phyloP scores from a whole-genome alignment of 2,797 vertebrate species.

The Sebastes variabilis region DNA sequence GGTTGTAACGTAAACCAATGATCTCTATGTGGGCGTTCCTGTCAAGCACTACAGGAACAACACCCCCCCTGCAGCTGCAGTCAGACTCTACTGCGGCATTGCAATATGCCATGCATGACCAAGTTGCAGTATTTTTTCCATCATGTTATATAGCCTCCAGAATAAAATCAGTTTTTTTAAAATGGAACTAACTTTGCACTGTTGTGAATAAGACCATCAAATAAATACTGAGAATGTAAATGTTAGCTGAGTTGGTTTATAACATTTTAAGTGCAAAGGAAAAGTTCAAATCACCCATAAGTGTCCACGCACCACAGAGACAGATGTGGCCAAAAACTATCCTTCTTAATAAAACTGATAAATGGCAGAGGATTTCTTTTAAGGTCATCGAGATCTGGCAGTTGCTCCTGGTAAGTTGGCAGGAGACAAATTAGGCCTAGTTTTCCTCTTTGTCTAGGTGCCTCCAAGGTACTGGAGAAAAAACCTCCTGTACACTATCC shows the following conservation, averaged over 20 bases:
- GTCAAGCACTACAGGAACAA: too few relatives aligned
- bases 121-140: too few relatives aligned
- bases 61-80: too few relatives aligned
- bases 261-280: conserved; percentile 8
- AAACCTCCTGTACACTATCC: conserved; percentile 25
- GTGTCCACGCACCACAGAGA: conserved; percentile 34
- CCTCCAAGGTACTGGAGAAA: conserved; percentile 38
- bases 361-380: conserved; percentile 60
- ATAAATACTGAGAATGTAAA: not conserved
- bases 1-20: too few relatives aligned
- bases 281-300: conserved; percentile 41
- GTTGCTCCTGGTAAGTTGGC: conserved; percentile 49
- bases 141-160: too few relatives aligned
- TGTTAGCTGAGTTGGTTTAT: not conserved
- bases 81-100: too few relatives aligned
- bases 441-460: conserved; percentile 42
- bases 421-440: conserved; percentile 69
- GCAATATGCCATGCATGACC: not conserved
- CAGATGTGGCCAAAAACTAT: conserved; percentile 33
- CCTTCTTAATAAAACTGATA: conserved; percentile 68
- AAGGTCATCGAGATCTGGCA: conserved; percentile 68
- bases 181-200: not conserved
- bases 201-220: not conserved
- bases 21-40: too few relatives aligned
- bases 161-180: too few relatives aligned